phyloP scores from a whole-genome alignment of 2,888 invertebrate genomes.

The Pyralis farinalis region DNA sequence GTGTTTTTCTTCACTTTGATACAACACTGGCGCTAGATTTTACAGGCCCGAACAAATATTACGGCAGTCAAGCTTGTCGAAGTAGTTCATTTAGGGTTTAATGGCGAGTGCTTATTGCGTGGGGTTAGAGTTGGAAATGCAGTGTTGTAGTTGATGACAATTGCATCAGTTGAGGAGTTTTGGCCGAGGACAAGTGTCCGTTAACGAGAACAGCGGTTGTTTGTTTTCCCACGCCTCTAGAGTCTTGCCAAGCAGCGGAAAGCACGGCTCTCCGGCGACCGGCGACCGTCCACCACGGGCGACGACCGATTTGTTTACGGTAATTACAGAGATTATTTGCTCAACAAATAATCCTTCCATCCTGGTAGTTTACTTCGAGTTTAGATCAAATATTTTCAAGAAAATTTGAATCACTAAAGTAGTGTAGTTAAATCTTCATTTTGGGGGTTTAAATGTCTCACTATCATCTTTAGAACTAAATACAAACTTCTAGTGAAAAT shows the following conservation, averaged over 20 bases:
- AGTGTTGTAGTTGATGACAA: constrained; percentile 30
- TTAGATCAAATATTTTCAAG: too few species aligned
- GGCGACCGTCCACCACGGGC: constrained; percentile 29
- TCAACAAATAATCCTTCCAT: not conserved
- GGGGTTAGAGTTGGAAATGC: constrained; percentile 25
- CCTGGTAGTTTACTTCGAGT: not conserved
- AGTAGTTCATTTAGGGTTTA: constrained; percentile 18
- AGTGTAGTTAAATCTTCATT: too few species aligned
- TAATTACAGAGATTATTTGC: constrained; percentile 18
- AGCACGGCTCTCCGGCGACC: constrained; percentile 41
- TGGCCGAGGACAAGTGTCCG: constrained; percentile 47
- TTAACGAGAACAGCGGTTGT: constrained; percentile 60
- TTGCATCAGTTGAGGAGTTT: constrained; percentile 37
- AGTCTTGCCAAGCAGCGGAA: constrained; percentile 40
- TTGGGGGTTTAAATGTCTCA: too few species aligned
- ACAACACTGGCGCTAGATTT: constrained; percentile 34
- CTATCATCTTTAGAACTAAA: too few species aligned
- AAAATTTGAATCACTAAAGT: not conserved
- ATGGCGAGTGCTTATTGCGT: constrained; percentile 20
- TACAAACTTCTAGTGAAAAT: too few species aligned
- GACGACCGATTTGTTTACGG: constrained; percentile 34
- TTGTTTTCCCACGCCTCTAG: constrained; percentile 68
- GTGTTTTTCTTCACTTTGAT: constrained; percentile 33
- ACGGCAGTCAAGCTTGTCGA: constrained; percentile 19
- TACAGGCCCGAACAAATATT: constrained; percentile 36